A percentile compares a stretch with the other conserved stretches of the same genome.
These are phyloP conservation scores for Phaetusa simplex DNA, from an alignment of 2,113 vertebrate genomes.

Conservation along the genomic window DNA sequence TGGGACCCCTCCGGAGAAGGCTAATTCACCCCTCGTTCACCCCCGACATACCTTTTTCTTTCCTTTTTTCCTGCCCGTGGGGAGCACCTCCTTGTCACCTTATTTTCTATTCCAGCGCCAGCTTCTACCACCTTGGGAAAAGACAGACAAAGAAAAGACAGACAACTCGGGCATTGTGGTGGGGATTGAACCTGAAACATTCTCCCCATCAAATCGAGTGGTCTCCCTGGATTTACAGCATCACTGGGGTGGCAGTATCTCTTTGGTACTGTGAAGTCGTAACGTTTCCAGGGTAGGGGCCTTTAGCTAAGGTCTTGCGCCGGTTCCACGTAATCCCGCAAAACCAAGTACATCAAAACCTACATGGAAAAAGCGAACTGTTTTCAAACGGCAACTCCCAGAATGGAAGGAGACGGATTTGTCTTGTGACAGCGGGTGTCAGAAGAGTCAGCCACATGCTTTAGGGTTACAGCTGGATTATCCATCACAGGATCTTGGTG, in stretches of 20 bases:
- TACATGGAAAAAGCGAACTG: not conserved
- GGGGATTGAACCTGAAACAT: not conserved
- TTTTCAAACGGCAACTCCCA: not conserved
- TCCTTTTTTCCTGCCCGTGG: not conserved
- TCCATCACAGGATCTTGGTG: not conserved
- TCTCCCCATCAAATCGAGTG: not conserved
- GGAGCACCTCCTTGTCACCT: not conserved
- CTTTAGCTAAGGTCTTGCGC: not conserved
- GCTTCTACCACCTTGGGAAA: not conserved
- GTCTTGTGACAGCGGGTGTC: not conserved
- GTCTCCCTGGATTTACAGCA: not conserved
- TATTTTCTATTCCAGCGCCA: not conserved
- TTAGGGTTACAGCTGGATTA: not conserved
- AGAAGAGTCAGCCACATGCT: not conserved
- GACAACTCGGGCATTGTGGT: not conserved
- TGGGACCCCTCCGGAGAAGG: not conserved
- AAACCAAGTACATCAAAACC: not conserved
- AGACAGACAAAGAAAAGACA: not conserved
- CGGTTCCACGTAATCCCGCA: not conserved
- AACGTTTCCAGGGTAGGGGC: not conserved
- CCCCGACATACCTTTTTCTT: not conserved
- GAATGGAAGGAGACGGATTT: not conserved
- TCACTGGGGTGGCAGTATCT: not conserved
- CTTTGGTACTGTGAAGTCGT: not conserved
- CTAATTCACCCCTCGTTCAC: not conserved